Conservation (phyloP, 2,888 invertebrate species). For the Muscina levida region DNA sequence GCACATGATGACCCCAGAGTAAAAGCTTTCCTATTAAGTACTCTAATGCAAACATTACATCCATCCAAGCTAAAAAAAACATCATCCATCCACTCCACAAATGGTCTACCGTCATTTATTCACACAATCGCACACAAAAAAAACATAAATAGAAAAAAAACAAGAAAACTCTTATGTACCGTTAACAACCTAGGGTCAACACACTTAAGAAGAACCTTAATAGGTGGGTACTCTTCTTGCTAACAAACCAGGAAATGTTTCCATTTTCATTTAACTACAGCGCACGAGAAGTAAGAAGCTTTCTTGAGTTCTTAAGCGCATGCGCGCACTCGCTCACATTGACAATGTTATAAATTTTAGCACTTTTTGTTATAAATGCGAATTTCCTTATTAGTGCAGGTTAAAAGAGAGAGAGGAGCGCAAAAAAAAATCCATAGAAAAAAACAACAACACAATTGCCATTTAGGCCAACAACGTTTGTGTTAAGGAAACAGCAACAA, state of each 20-base stretch:
- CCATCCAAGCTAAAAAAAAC: too few species aligned
- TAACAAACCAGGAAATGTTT: conserved; percentile 62
- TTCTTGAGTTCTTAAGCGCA: too few species aligned
- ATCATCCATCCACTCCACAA: neutral
- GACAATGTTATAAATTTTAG: conserved; percentile 54
- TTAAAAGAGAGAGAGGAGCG: neutral
- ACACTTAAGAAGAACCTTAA: conserved; percentile 43
- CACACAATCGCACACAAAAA: too few species aligned
- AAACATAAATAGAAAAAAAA: neutral
- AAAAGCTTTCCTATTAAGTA: too few species aligned
- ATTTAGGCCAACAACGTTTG: conserved; percentile 35
- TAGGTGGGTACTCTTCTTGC: conserved; percentile 13
- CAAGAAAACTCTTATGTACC: conserved; percentile 48
- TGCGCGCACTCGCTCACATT: neutral
- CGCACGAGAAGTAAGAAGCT: conserved; percentile 29
- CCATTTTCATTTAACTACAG: conserved; percentile 13
- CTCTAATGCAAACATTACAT: too few species aligned
- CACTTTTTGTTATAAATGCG: conserved; percentile 48
- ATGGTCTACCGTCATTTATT: neutral
- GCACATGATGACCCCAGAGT: too few species aligned
- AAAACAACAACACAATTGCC: conserved; percentile 25
- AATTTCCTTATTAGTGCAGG: conserved; percentile 60
- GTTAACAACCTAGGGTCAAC: conserved; percentile 58
- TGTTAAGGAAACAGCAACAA: conserved; percentile 23
- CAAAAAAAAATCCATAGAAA: neutral